phyloP scores from a whole-genome alignment of 2,797 vertebrate species.

The Oceanodroma leucorhoa region DNA sequence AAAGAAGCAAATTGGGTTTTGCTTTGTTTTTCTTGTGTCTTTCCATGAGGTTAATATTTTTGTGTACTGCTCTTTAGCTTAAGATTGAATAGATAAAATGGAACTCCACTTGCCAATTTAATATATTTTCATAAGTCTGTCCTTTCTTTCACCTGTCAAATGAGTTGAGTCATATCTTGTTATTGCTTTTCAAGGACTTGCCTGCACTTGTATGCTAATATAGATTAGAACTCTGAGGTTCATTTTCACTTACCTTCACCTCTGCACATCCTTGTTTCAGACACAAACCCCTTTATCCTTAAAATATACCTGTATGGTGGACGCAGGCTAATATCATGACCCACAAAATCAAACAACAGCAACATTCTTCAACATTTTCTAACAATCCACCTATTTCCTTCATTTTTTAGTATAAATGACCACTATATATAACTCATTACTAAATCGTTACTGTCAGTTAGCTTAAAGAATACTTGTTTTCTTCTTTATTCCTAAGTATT shows the following conservation, averaged over 20 bases:
- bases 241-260: not conserved
- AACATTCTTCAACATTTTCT: not conserved
- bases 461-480: not conserved
- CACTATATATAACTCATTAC: not conserved
- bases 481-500: not conserved
- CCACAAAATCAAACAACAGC: not conserved
- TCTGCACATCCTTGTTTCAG: not conserved
- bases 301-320: not conserved
- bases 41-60: not conserved
- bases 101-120: not conserved
- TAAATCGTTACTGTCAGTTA: not conserved
- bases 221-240: not conserved
- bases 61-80: not conserved
- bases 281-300: not conserved
- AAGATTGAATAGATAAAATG: not conserved
- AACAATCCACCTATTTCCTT: not conserved
- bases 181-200: not conserved
- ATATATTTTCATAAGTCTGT: not conserved
- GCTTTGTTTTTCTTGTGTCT: not conserved
- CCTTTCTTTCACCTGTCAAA: slow-evolving; percentile 24
- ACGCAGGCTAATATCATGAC: not conserved
- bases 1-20: not conserved
- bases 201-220: not conserved
- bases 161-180: not conserved
- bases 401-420: not conserved